phyloP scores from a whole-genome alignment of 2,113 vertebrate genomes.

The Urocynchramus pylzowi region DNA sequence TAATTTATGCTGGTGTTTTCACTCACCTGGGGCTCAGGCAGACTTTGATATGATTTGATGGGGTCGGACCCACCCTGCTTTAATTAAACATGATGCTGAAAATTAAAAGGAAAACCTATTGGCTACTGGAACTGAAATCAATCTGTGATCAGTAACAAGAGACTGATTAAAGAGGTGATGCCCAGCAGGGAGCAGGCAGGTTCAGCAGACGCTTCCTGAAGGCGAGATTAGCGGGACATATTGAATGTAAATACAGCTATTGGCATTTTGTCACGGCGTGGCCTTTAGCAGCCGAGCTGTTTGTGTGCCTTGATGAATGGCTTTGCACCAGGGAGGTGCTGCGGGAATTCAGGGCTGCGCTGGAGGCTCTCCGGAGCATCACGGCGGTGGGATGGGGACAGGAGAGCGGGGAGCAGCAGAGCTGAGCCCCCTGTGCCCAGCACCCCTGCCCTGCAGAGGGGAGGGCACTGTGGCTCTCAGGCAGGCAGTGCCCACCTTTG shows the following conservation, averaged over 20 bases:
- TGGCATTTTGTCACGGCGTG: conserved; percentile 48
- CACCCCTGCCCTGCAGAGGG: fast-evolving
- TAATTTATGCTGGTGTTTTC: conserved; percentile 68
- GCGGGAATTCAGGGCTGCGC: not conserved
- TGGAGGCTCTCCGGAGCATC: not conserved
- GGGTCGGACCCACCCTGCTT: conserved; percentile 58
- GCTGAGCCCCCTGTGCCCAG: not conserved
- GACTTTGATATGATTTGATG: conserved; percentile 64
- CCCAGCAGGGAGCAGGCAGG: not conserved
- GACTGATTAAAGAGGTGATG: conserved; percentile 22
- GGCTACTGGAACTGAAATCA: conserved; percentile 15
- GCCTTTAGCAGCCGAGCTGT: conserved; percentile 51
- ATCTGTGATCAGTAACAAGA: conserved; percentile 32
- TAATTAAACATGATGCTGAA: conserved; percentile 71
- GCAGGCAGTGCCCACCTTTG: not conserved
- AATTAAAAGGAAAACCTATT: conserved; percentile 62
- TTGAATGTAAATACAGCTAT: conserved; percentile 31
- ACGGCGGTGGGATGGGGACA: not conserved
- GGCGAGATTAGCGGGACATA: conserved; percentile 15
- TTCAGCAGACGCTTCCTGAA: not conserved
- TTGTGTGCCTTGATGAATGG: conserved; percentile 44
- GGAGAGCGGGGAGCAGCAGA: too few species aligned
- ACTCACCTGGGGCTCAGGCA: not conserved
- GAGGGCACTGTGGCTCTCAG: fast-evolving
- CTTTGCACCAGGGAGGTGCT: not conserved